Evolutionary conservation across 2,888 invertebrate species (phyloP).

Genomic region (Tridacna gigas): DNA sequence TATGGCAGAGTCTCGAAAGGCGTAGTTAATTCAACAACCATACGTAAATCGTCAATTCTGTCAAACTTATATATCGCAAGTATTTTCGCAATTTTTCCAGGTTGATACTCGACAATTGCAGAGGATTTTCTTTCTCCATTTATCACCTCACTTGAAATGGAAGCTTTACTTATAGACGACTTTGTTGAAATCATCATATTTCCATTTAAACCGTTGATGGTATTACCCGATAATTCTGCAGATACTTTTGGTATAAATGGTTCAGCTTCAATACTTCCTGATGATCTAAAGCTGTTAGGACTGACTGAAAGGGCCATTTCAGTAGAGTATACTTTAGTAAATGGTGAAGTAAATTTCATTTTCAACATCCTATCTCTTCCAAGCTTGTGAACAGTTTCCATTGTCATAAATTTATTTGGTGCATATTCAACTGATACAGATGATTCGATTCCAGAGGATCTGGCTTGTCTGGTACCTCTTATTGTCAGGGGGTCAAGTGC

Average conservation of each 20-base stretch:
- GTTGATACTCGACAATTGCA: constrained; percentile 43
- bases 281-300: constrained; percentile 2
- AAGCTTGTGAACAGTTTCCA: constrained; percentile 26
- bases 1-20: constrained; percentile 43
- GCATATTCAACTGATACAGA: constrained; percentile 15
- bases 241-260: constrained; percentile 44
- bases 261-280: constrained; percentile 39
- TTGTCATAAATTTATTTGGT: constrained; percentile 6
- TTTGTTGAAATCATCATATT: constrained; percentile 36
- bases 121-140: constrained; percentile 33
- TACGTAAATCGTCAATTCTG: constrained; percentile 22
- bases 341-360: constrained; percentile 44
- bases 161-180: constrained; percentile 24
- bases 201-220: constrained; percentile 35
- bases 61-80: constrained; percentile 19
- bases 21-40: constrained; percentile 41
- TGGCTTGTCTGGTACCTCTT: constrained; percentile 14
- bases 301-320: constrained; percentile 26
- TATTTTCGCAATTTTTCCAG: constrained; percentile 36
- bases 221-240: constrained; percentile 29
- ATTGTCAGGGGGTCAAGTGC: constrained; percentile 46
- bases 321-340: constrained; percentile 21
- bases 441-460: constrained; percentile 3
- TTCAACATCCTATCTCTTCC: constrained; percentile 12
- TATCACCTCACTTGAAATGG: constrained; percentile 24